Base-by-base conservation (phyloP, 2,113 vertebrate species). In the Bos indicus region DNA sequence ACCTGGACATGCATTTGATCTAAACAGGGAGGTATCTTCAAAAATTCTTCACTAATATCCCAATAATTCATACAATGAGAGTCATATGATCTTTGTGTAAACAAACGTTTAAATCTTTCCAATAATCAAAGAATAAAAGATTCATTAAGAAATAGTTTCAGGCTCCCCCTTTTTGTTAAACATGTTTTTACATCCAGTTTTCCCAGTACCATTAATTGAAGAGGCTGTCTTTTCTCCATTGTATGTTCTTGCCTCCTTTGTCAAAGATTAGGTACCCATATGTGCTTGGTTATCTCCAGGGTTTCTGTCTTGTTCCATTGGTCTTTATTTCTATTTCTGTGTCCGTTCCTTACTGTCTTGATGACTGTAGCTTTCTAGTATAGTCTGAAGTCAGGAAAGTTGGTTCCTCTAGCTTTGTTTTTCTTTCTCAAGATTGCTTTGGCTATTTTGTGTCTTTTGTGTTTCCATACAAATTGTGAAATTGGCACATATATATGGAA, bases 31-130 rank as follows among this genome's bases (percentile, higher is more conserved):
- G 7, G 1, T 11, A 67, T 46, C 83, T 97, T 97, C 94, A 90
- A 62, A 97, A 92, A 93, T 89, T 80, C 59, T 78, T 91, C 60
- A 60, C 26, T 62, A 51, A 30, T 3, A 77, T 14, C 6, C 28
- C 46, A 93, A 92, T 67, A 97, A 96, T 83, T 87, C 21, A 36
- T 94, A 91, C 64, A 91, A 54, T 87, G 62, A 80, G 25, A 16
- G 30, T 48, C 17, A 30, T n/a, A 25, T 92, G 88, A 90, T 11
- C 52, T 95, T 77, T 77, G 7, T 86, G 56, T 40, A 92, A 95
- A 94, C 6, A 91, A 74, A 43, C 33, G 7, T 89, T 91, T 83
- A 91, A 74, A 91, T 25, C n/a, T 81, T 80, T 36, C 16, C 33
- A 43, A 19, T 77, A 30, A 59, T 12, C 30, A 81, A 19, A 60